phyloP scores from a whole-genome alignment of 2,888 invertebrate genomes.

The Thecocarcelia acutangulata region DNA sequence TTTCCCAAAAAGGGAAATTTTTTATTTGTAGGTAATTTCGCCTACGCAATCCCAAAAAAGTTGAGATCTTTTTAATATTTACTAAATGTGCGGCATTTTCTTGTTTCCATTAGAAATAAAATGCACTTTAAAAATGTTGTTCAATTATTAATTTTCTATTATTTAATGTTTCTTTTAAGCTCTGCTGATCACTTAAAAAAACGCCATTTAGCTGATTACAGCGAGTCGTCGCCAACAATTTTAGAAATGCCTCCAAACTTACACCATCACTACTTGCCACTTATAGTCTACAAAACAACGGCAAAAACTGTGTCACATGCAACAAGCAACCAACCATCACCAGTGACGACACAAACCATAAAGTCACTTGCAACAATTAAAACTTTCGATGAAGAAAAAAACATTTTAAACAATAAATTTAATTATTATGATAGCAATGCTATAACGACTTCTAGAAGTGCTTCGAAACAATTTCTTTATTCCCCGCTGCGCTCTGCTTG shows the following conservation, averaged over 20 bases:
- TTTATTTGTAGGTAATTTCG: too few species aligned
- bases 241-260: slow-evolving; percentile 43
- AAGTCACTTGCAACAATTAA: slow-evolving; percentile 19
- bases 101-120: not conserved
- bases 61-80: not conserved
- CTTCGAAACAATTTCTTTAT: slow-evolving; percentile 78
- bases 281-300: slow-evolving; percentile 31
- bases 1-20: too few species aligned
- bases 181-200: slow-evolving; percentile 50
- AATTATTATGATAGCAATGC: slow-evolving; percentile 36
- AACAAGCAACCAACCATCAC: slow-evolving; percentile 67
- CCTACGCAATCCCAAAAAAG: too few species aligned
- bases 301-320: slow-evolving; percentile 73
- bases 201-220: slow-evolving; percentile 38
- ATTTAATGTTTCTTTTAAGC: slow-evolving; percentile 51
- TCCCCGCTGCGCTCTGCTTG: slow-evolving; percentile 73
- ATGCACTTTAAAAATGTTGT: not conserved
- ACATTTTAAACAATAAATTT: slow-evolving; percentile 70
- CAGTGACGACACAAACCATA: slow-evolving; percentile 63
- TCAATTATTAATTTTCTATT: not conserved
- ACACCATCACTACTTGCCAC: slow-evolving; percentile 46
- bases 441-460: not conserved
- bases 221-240: slow-evolving; percentile 34
- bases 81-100: not conserved
- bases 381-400: slow-evolving; percentile 66